Conservation (phyloP, 2,113 vertebrate genomes). For the Nibea albiflora region DNA sequence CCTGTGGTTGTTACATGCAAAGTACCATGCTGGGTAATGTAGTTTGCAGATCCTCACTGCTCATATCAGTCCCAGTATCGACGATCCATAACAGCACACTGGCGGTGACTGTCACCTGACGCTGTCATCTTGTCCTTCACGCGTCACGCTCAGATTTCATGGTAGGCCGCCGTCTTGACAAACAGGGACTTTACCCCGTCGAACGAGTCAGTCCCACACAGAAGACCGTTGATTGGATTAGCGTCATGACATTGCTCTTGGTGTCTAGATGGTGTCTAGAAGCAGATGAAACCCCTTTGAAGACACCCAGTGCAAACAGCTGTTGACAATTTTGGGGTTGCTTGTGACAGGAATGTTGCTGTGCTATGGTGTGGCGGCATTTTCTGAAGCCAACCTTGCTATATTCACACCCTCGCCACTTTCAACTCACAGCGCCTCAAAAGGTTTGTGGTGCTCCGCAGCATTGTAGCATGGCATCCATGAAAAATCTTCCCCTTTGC, state of each 20-base stretch:
- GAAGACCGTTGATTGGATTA: conserved; percentile 61
- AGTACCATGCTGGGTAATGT: conserved; percentile 42
- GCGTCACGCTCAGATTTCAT: conserved; percentile 65
- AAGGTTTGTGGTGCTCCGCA: conserved; percentile 29
- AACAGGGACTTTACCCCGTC: conserved; percentile 52
- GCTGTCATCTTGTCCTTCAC: conserved; percentile 68
- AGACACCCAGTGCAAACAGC: conserved; percentile 45
- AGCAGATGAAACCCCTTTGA: conserved; percentile 33
- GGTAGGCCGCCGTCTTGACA: conserved; percentile 56
- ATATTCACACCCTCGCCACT: conserved; percentile 36
- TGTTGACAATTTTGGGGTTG: conserved; percentile 53
- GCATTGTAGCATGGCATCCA: conserved; percentile 21
- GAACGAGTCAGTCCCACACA: conserved; percentile 48
- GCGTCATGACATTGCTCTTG: conserved; percentile 43
- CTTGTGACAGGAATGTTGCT: conserved; percentile 42
- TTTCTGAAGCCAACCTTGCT: conserved; percentile 51
- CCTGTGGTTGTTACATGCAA: conserved; percentile 25
- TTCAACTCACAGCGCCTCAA: conserved; percentile 35
- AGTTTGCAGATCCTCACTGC: conserved; percentile 38
- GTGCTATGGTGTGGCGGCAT: conserved; percentile 26
- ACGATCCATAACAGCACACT: conserved; percentile 16
- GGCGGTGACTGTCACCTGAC: conserved; percentile 57
- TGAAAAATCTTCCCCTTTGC: conserved; percentile 1
- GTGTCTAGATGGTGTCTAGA: conserved; percentile 38
- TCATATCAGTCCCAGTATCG: conserved; percentile 20